A percentile compares a stretch with the other conserved stretches of the same genome.
These are phyloP conservation scores for Speoplatyrhinus poulsoni DNA, from an alignment of 2,113 vertebrate genomes.

Conservation along the genomic window DNA sequence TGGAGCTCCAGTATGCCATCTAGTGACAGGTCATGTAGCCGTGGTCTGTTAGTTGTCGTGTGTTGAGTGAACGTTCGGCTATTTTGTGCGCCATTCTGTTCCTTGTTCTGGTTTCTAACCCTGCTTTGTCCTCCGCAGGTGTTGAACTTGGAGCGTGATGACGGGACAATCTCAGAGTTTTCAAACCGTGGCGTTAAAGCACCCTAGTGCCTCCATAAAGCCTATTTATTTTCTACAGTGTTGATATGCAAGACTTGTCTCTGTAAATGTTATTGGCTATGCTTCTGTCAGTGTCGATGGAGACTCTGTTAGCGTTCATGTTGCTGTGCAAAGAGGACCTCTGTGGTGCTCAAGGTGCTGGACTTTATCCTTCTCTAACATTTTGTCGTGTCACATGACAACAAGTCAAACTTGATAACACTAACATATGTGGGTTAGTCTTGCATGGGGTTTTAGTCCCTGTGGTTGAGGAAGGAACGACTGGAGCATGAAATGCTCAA, in stretches of 20 bases:
- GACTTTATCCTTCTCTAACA: constrained; percentile 30
- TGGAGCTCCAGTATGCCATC: too few species aligned
- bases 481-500: not conserved
- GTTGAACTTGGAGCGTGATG: constrained; percentile 59
- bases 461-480: not conserved
- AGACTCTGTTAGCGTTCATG: constrained; percentile 2
- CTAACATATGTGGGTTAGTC: constrained; percentile 1
- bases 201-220: constrained; percentile 84
- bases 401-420: constrained; percentile 22
- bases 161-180: constrained; percentile 81
- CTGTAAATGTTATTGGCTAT: constrained; percentile 4
- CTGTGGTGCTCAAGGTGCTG: constrained; percentile 37
- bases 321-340: constrained; percentile 19
- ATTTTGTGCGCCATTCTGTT: not conserved
- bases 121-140: constrained; percentile 56
- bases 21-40: too few species aligned
- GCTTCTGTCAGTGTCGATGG: constrained; percentile 11
- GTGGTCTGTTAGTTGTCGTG: not conserved
- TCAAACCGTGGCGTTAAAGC: constrained; percentile 70
- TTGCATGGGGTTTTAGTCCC: not conserved
- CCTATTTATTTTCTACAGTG: constrained; percentile 63
- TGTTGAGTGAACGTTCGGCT: not conserved
- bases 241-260: constrained; percentile 21
- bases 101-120: not conserved
- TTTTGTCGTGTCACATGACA: constrained; percentile 29